A percentile compares a stretch with the other conserved stretches of the same genome.
Evolutionary conservation across 1,140 invertebrate species (phyloP).

Genomic region (Antheraea pernyi): DNA sequence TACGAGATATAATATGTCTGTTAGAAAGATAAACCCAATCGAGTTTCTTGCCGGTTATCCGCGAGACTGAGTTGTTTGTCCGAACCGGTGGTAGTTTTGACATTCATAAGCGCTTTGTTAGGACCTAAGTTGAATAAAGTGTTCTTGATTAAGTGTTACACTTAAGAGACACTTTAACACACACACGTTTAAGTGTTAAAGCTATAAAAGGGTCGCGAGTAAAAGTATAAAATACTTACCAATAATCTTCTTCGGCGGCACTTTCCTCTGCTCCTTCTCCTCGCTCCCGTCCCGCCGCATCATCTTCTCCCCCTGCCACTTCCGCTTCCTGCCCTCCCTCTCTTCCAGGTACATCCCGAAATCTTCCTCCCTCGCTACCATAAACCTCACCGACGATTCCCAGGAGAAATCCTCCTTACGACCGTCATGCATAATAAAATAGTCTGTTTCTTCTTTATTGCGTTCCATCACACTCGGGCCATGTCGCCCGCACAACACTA

Average conservation of each 20-base stretch:
- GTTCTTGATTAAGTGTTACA: too few species aligned
- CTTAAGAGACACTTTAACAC: too few species aligned
- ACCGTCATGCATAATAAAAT: slow-evolving; percentile 62
- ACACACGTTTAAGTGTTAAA: too few species aligned
- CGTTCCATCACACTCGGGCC: slow-evolving; percentile 65
- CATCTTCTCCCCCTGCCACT: slow-evolving; percentile 64
- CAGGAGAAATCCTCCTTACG: slow-evolving; percentile 61
- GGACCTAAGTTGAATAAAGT: too few species aligned
- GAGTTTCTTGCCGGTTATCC: too few species aligned
- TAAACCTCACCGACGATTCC: slow-evolving; percentile 59
- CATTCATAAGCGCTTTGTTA: too few species aligned
- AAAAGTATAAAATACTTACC: slow-evolving; percentile 43
- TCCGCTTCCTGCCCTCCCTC: slow-evolving; percentile 56
- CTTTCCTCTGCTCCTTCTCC: slow-evolving; percentile 61
- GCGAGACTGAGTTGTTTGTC: too few species aligned
- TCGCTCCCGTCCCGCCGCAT: slow-evolving; percentile 55
- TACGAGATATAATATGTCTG: too few species aligned
- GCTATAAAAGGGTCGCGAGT: background rate
- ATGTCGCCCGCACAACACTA: slow-evolving; percentile 52
- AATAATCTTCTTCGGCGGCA: slow-evolving; percentile 69
- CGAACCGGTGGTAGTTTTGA: too few species aligned
- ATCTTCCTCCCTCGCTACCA: slow-evolving; percentile 59
- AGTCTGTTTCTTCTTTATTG: slow-evolving; percentile 49
- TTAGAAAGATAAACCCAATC: too few species aligned
- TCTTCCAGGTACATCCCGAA: slow-evolving; percentile 66